phyloP scores from a whole-genome alignment of 2,113 vertebrate genomes.

The Petromus typicus region DNA sequence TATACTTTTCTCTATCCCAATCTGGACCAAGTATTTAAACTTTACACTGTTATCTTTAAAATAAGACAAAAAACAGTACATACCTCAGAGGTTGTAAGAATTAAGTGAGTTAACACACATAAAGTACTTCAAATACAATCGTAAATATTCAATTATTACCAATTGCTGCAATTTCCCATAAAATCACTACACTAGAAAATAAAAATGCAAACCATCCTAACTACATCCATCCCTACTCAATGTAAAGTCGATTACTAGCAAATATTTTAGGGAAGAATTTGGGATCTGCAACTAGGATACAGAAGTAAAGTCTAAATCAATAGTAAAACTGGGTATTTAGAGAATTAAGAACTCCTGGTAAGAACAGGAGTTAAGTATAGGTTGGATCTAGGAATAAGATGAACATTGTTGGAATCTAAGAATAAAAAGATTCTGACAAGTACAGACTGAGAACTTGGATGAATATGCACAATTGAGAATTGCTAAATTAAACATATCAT shows the following conservation, averaged over 20 bases:
- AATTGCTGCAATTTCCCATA: conserved; percentile 1
- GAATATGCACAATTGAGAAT: conserved; percentile 42
- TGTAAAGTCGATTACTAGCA: neutral
- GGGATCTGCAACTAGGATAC: neutral
- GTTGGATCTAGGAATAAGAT: conserved; percentile 51
- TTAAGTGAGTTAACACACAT: conserved; percentile 29
- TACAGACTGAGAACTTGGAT: conserved; percentile 31
- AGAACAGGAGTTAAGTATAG: neutral
- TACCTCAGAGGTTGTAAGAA: neutral
- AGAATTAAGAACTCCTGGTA: conserved; percentile 28
- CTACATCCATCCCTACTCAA: neutral
- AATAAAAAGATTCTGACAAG: neutral
- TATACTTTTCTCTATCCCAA: conserved; percentile 21
- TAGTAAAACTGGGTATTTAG: conserved; percentile 1
- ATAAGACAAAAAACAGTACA: conserved; percentile 13
- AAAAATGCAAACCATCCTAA: neutral
- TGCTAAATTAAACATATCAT: neutral
- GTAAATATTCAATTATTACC: neutral
- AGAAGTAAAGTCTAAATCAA: neutral
- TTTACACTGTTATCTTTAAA: conserved; percentile 10
- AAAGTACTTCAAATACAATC: conserved; percentile 25
- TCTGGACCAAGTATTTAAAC: conserved; percentile 31
- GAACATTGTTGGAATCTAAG: neutral
- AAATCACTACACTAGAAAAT: neutral
- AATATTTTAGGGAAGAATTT: conserved; percentile 50